Percentiles rank a stretch among this genome's conserved stretches.
phyloP scores from a whole-genome alignment of 2,888 invertebrate genomes.

The Xestia sexstrigata region DNA sequence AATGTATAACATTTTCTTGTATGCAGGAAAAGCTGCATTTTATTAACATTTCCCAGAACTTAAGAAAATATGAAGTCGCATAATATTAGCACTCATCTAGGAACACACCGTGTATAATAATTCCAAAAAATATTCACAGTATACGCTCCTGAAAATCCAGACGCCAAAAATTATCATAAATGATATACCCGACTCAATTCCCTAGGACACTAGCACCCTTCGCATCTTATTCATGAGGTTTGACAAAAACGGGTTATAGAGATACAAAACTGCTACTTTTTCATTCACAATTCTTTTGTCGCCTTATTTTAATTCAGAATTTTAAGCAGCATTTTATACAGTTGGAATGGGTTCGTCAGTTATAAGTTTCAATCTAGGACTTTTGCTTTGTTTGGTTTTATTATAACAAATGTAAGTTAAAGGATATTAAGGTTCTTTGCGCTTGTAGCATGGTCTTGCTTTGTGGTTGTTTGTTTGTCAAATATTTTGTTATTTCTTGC shows the following conservation, averaged over 20 bases:
- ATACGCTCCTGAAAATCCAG: constrained; percentile 49
- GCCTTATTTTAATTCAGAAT: constrained; percentile 67
- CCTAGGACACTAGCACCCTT: constrained; percentile 66
- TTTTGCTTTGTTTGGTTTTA: constrained; percentile 58
- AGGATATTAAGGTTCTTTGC: constrained; percentile 38
- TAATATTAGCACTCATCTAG: constrained; percentile 35
- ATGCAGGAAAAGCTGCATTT: neutral
- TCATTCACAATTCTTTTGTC: constrained; percentile 70
- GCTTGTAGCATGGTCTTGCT: neutral
- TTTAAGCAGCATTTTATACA: constrained; percentile 67
- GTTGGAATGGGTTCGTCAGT: constrained; percentile 62
- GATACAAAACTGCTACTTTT: constrained; percentile 69
- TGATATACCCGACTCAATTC: constrained; percentile 69
- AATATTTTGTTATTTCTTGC: constrained; percentile 6
- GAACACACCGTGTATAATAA: constrained; percentile 24
- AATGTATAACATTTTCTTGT: constrained; percentile 1
- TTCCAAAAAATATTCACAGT: constrained; percentile 54
- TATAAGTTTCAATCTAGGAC: constrained; percentile 64
- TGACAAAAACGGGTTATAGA: constrained; percentile 69
- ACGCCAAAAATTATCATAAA: constrained; percentile 69
- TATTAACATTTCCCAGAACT: constrained; percentile 14
- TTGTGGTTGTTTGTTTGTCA: constrained; percentile 7
- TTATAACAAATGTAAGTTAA: constrained; percentile 44
- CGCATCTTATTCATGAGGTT: constrained; percentile 74
- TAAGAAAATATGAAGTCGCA: constrained; percentile 28